These are phyloP conservation scores for Chamaea fasciata DNA, from an alignment of 2,113 vertebrate genomes.

Conservation along the genomic window DNA sequence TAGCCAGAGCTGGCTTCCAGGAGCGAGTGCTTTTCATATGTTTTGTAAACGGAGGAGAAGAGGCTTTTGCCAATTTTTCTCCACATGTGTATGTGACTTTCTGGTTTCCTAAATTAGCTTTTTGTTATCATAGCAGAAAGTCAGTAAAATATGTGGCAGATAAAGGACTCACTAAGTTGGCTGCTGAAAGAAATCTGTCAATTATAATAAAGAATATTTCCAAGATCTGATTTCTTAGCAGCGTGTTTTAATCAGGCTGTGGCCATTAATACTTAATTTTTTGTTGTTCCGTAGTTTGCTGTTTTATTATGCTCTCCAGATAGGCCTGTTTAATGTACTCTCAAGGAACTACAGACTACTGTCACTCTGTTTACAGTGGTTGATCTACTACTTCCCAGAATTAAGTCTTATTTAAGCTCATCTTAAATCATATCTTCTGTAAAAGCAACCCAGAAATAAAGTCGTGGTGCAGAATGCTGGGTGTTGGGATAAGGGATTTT, in stretches of 20 bases:
- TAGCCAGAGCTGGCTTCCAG: constrained; percentile 47
- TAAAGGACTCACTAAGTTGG: neutral
- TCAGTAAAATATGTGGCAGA: neutral
- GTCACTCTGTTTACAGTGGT: neutral
- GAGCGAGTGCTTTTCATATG: constrained; percentile 14
- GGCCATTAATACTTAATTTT: neutral
- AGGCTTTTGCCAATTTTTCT: neutral
- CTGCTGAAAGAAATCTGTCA: neutral
- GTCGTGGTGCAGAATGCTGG: neutral
- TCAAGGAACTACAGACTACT: neutral
- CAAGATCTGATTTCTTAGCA: neutral
- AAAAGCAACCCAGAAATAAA: neutral
- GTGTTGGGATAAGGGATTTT: neutral
- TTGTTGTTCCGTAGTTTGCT: neutral
- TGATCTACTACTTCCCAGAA: neutral
- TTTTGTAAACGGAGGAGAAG: neutral
- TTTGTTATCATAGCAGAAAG: neutral
- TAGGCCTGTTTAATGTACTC: neutral
- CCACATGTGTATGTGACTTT: neutral
- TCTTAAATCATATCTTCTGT: neutral
- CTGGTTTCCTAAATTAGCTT: neutral
- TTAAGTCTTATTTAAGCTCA: neutral
- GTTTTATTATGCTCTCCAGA: neutral
- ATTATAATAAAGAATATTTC: neutral
- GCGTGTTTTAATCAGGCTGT: neutral